These are phyloP conservation scores for Gymnodraco acuticeps DNA, from an alignment of 2,797 vertebrate species.

Conservation along the genomic window DNA sequence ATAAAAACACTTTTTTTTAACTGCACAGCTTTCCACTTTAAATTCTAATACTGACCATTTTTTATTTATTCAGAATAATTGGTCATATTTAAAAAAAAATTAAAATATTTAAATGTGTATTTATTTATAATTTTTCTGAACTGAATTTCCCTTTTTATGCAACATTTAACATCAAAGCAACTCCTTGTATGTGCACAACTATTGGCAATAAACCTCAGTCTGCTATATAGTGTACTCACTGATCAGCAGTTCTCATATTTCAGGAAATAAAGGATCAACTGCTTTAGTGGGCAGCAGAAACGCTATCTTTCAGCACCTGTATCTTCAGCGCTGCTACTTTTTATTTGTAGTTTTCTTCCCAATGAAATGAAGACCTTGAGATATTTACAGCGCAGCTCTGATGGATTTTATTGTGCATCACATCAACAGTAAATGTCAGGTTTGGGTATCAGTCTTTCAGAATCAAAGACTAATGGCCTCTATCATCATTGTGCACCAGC, in stretches of 20 bases:
- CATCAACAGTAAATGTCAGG: constrained; percentile 42
- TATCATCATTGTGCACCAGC: constrained; percentile 38
- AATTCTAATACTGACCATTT: too few relatives aligned
- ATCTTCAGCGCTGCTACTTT: not conserved
- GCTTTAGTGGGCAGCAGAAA: constrained; percentile 12
- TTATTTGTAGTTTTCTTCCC: constrained; percentile 19
- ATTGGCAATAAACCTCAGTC: not conserved
- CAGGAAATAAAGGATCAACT: constrained; percentile 12
- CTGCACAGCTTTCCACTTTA: too few relatives aligned
- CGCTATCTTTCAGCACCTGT: constrained; percentile 11
- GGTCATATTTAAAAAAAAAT: too few relatives aligned
- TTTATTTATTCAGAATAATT: too few relatives aligned
- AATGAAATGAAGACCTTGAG: constrained; percentile 20
- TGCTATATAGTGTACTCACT: not conserved
- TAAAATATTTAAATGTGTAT: too few relatives aligned
- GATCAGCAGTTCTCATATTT: constrained; percentile 9
- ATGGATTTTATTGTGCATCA: constrained; percentile 20
- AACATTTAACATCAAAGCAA: too few relatives aligned
- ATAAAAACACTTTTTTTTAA: too few relatives aligned
- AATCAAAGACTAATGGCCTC: constrained; percentile 49
- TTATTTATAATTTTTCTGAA: too few relatives aligned
- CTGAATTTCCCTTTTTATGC: too few relatives aligned
- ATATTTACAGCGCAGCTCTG: constrained; percentile 36
- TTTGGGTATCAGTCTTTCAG: constrained; percentile 46
- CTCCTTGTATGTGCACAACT: too few relatives aligned